Conservation (phyloP, 2,113 vertebrate genomes). For the Ranitomeya imitator region DNA sequence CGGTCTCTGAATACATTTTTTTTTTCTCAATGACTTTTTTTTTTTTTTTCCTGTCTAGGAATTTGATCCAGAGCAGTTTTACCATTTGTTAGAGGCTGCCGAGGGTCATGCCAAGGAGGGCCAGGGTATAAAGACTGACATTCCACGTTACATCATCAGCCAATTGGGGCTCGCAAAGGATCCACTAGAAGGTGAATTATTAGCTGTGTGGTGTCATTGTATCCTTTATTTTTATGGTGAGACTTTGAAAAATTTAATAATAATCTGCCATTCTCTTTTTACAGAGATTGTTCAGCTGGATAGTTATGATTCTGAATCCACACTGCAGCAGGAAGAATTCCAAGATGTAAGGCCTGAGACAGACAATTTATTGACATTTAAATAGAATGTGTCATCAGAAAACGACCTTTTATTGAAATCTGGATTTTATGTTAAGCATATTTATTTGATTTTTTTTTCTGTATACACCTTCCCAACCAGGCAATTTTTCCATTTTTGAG, state of each 20-base stretch:
- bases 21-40: background rate
- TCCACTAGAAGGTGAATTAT: slow-evolving; percentile 80
- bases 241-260: background rate
- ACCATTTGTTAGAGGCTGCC: slow-evolving; percentile 92
- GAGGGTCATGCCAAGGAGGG: slow-evolving; percentile 94
- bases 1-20: background rate
- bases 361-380: too few species aligned
- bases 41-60: slow-evolving; percentile 73
- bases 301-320: slow-evolving; percentile 76
- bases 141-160: slow-evolving; percentile 93
- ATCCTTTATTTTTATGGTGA: background rate
- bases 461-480: too few species aligned
- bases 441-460: too few species aligned
- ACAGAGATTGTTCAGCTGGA: slow-evolving; percentile 90
- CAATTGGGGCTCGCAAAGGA: slow-evolving; percentile 91
- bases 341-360: slow-evolving; percentile 74
- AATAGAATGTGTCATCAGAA: too few species aligned
- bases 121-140: slow-evolving; percentile 91
- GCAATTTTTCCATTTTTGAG: too few species aligned
- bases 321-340: slow-evolving; percentile 68
- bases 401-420: too few species aligned
- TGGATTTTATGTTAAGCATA: too few species aligned
- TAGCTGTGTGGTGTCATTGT: background rate
- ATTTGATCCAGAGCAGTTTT: slow-evolving; percentile 96
- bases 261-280: slow-evolving; percentile 23